These are phyloP conservation scores for Calephelis nemesis DNA, from an alignment of 1,140 invertebrate genomes.

Conservation along the genomic window DNA sequence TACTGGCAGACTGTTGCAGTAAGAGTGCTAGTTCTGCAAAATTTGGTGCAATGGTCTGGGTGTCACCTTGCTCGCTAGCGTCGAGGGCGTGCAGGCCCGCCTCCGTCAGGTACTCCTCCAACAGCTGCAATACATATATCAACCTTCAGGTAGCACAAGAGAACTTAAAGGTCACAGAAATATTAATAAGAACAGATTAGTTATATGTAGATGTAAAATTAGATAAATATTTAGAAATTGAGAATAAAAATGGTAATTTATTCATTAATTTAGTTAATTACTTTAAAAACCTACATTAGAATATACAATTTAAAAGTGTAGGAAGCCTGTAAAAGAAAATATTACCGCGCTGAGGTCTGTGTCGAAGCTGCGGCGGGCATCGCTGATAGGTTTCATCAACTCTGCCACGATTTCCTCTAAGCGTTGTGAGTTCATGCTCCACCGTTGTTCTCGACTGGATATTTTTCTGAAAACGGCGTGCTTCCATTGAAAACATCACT, in stretches of 20 bases:
- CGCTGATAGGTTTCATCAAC: slow-evolving; percentile 73
- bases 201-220: not conserved
- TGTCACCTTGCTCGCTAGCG: slow-evolving; percentile 35
- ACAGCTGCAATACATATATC: slow-evolving; percentile 43
- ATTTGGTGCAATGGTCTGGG: slow-evolving; percentile 41
- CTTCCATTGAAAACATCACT: slow-evolving; percentile 66
- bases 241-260: not conserved
- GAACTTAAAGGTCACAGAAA: not conserved
- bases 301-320: not conserved
- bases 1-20: slow-evolving; percentile 64
- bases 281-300: not conserved
- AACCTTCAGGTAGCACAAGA: too few species aligned
- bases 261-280: not conserved
- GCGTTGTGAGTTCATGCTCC: slow-evolving; percentile 73
- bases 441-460: slow-evolving; percentile 60
- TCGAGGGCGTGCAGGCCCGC: slow-evolving; percentile 66
- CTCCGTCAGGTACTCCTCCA: slow-evolving; percentile 76
- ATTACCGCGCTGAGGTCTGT: slow-evolving; percentile 69
- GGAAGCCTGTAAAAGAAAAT: not conserved
- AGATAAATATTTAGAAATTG: not conserved
- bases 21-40: slow-evolving; percentile 68
- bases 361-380: slow-evolving; percentile 69
- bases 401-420: slow-evolving; percentile 72
- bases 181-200: not conserved
- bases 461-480: slow-evolving; percentile 60